Base-by-base conservation (phyloP, 2,888 invertebrate genomes). In the Ectemnius cavifrons region DNA sequence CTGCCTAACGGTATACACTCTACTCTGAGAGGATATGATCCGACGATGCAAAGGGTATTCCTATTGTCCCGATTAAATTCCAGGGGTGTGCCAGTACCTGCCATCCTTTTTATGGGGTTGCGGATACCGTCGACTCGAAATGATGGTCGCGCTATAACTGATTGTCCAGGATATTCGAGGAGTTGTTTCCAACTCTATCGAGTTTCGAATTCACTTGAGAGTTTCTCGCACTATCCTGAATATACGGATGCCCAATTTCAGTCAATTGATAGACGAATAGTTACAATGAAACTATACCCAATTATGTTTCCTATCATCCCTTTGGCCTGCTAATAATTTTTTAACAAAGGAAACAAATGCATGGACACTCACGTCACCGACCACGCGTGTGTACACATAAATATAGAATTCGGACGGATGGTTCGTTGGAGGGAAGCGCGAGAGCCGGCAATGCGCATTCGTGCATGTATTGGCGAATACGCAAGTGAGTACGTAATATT, bases 401-500 rank as follows among this genome's bases (percentile, higher is more conserved):
- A 81, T 81, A 77, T 77, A 73, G 74, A 75, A 77, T 73, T 78
- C 69, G 71, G 69, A 66, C 71, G 77, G 65, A 71, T 59, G 76
- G 72, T 62, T 75, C 67, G 77, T 75, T 78, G 72, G 80, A 37
- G 37, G 74, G 72, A 76, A 23, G 23, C 23, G 23, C 80, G 62
- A 60, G 71, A 78, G 75, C 76, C 82, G 78, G 73, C 75, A 77
- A 83, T 78, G 77, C 66, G 82, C 81, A 83, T 81, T 80, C 83
- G 78, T 74, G 80, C 79, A 73, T 82, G 77, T 82, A 80, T 76
- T 79, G 76, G 77, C 71, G 71, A 82, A 76, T 80, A 79, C 70
- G 74, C 70, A 68, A 79, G 79, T 76, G 79, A 74, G 83, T 82
- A 82, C 83, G 84, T 86, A 83, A 86, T 88, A 88, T 88, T 88